Base-by-base conservation (phyloP, 2,113 vertebrate genomes). In the Passer domesticus region DNA sequence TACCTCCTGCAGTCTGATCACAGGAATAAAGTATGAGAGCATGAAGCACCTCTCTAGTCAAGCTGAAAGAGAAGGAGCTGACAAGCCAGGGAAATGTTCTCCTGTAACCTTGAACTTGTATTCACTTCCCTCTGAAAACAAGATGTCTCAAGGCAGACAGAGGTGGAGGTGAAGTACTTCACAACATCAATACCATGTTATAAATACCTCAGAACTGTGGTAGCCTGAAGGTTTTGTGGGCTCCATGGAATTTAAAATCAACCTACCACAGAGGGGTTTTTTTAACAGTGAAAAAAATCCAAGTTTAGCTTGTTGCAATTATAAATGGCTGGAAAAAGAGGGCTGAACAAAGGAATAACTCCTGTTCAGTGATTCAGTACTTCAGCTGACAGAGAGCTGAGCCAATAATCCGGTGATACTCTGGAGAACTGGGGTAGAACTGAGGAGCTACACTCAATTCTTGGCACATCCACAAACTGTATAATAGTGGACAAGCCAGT, bases 171-270 rank as follows among this genome's bases (percentile, higher is more conserved):
- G 94, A 95, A 93, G 78, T 89, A 96, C 94, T 95, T 97, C 88
- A 93, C 83, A 97, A 97, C 95, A 96, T 96, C 95, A 96, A 92
- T 97, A 96, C 50, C 79, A 80, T 95, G 94, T 97, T 97, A 95
- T 94, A 97, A 97, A 96, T 95, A 93, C 91, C 94, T 93, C 89
- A 95, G 87, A 96, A 94, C 58, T 49, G 53, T 78, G 83, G 96
- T 93, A 96, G 92, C 94, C 85, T 87, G 90, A 89, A 96, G 81
- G 90, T 97, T 96, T 92, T 91, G 80, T 87, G 78, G 87, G 19
- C 92, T 93, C 92, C n/a, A 49, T 52, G 94, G 96, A 94, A 95
- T 97, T 95, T 92, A 92, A 96, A 97, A 95, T 88, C 83, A 79
- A 84, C 93, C 56, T 89, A 92, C 90, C 43, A 75, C 15, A 1